phyloP scores from a whole-genome alignment of 2,797 vertebrate species.

The Apogon hyalosoma region DNA sequence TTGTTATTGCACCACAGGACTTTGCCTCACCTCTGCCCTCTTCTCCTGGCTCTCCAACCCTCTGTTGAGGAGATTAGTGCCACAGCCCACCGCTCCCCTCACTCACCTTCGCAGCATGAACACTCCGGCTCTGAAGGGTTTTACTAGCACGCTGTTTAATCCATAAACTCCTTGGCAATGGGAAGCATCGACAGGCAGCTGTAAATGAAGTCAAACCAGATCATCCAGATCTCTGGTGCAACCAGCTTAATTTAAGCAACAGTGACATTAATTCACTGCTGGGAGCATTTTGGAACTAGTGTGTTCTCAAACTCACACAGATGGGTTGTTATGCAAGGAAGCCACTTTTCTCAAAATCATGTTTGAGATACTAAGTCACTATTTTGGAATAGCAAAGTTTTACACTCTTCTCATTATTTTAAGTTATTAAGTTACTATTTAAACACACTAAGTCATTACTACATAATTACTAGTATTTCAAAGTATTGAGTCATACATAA shows the following conservation, averaged over 20 bases:
- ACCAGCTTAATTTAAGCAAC: constrained; percentile 43
- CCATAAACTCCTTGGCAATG: constrained; percentile 44
- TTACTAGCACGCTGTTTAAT: constrained; percentile 61
- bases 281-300: constrained; percentile 19
- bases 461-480: too few species aligned
- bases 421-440: too few species aligned
- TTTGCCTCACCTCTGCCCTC: constrained; percentile 80
- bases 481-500: too few species aligned
- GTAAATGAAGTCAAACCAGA: constrained; percentile 60
- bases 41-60: constrained; percentile 57
- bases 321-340: background rate
- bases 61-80: constrained; percentile 68
- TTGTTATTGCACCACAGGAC: constrained; percentile 81
- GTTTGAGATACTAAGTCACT: too few species aligned
- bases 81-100: constrained; percentile 58
- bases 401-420: too few species aligned
- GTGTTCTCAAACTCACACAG: constrained; percentile 29
- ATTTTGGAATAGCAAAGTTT: too few species aligned
- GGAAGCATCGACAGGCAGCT: constrained; percentile 11
- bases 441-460: too few species aligned
- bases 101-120: constrained; percentile 6
- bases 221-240: constrained; percentile 32
- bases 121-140: constrained; percentile 27
- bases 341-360: too few species aligned
- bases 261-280: constrained; percentile 38